Conservation (phyloP, 2,113 vertebrate genomes). For the Ciconia maguari region DNA sequence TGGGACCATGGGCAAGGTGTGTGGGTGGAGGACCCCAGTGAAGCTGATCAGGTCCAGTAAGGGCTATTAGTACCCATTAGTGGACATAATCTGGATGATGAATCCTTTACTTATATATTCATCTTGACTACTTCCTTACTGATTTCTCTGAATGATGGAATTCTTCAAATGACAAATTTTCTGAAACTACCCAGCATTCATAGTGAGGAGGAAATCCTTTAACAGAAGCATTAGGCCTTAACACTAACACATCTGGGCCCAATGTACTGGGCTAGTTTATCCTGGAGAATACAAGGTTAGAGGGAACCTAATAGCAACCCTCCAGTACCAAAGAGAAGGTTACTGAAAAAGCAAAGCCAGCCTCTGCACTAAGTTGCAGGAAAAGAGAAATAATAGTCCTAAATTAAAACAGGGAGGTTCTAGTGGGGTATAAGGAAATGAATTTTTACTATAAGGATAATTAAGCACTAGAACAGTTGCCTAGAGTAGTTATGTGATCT, state of each 20-base stretch:
- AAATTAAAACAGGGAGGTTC: background rate
- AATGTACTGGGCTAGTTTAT: background rate
- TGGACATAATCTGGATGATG: background rate
- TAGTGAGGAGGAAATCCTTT: background rate
- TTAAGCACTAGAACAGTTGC: background rate
- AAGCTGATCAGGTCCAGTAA: background rate
- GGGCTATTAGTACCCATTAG: background rate
- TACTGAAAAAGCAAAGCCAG: background rate
- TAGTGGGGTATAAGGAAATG: background rate
- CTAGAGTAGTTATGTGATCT: background rate
- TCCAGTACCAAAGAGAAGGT: background rate
- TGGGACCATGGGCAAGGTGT: background rate
- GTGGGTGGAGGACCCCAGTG: background rate
- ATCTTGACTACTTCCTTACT: background rate
- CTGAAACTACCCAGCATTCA: background rate
- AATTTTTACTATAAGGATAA: background rate
- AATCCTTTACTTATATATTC: background rate
- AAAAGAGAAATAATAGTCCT: background rate
- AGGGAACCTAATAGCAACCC: background rate
- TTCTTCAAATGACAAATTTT: background rate
- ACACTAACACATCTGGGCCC: background rate
- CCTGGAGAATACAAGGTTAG: background rate
- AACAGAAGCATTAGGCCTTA: background rate
- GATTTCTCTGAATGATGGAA: background rate
- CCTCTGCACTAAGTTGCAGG: background rate